These are phyloP conservation scores for Macroglossus sobrinus DNA, from an alignment of 2,113 vertebrate species.

Conservation along the genomic window DNA sequence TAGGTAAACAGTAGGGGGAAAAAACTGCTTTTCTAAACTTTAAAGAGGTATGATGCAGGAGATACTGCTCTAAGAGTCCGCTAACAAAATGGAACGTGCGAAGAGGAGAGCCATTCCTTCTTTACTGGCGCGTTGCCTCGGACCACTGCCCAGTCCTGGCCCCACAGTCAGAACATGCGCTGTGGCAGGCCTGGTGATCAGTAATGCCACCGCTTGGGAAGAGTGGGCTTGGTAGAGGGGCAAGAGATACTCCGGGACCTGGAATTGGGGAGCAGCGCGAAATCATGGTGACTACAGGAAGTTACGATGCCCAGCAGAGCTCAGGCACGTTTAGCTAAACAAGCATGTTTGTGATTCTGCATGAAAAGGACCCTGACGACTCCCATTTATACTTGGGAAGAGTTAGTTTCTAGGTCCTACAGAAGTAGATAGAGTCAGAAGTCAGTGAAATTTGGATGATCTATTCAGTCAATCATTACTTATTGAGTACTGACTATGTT, in stretches of 20 bases:
- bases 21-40: not conserved
- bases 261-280: not conserved
- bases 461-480: not conserved
- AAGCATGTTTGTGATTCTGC: not conserved
- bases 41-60: not conserved
- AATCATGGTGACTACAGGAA: not conserved
- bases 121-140: not conserved
- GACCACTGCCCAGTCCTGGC: too few species aligned
- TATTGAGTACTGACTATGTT: not conserved
- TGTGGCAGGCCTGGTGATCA: too few species aligned
- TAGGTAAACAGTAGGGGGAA: not conserved
- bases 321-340: not conserved
- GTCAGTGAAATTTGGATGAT: not conserved
- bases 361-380: not conserved
- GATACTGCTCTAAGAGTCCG: not conserved
- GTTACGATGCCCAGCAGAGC: not conserved
- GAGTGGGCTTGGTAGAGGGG: not conserved
- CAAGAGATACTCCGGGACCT: not conserved
- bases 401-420: not conserved
- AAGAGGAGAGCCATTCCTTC: fast-evolving
- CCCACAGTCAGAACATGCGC: fast-evolving
- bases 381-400: not conserved
- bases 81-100: not conserved
- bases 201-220: not conserved
- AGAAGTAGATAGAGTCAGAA: not conserved